phyloP scores from a whole-genome alignment of 2,888 invertebrate species.

The Sclerodermus sp. region DNA sequence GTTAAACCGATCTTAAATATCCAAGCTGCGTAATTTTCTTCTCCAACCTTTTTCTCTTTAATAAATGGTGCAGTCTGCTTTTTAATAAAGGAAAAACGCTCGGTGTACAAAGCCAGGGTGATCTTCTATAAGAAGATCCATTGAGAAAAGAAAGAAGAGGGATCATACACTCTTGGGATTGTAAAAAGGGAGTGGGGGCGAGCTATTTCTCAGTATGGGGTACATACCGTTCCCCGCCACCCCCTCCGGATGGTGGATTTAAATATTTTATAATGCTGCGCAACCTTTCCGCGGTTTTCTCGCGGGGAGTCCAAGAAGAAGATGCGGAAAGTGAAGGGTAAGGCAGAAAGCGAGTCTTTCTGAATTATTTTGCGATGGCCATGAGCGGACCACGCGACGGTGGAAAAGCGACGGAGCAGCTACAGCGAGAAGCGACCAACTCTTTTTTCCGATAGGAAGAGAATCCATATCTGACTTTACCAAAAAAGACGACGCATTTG shows the following conservation, averaged over 20 bases:
- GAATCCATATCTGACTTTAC: too few species aligned
- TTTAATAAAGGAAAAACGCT: conserved; percentile 21
- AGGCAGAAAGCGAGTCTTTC: background rate
- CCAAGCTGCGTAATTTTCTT: background rate
- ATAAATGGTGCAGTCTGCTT: conserved; percentile 2
- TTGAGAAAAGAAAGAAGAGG: conserved; percentile 2
- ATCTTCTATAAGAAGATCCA: conserved; percentile 5
- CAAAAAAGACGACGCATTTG: too few species aligned
- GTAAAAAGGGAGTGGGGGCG: conserved; percentile 1
- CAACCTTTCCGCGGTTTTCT: conserved; percentile 12
- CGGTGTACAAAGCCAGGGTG: conserved; percentile 11
- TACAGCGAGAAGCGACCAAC: too few species aligned
- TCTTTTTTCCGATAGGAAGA: too few species aligned
- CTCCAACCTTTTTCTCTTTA: background rate
- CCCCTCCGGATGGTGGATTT: conserved; percentile 11
- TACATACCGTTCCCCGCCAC: too few species aligned
- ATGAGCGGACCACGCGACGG: background rate
- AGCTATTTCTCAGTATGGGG: background rate
- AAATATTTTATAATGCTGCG: conserved; percentile 19
- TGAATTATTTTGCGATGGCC: conserved; percentile 26
- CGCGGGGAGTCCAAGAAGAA: background rate
- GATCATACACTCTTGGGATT: conserved; percentile 10
- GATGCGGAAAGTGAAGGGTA: background rate
- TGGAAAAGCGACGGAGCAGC: too few species aligned
- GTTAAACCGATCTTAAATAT: background rate